Conservation (phyloP, 2,797 vertebrate genomes). For the Sebastes flavidus region DNA sequence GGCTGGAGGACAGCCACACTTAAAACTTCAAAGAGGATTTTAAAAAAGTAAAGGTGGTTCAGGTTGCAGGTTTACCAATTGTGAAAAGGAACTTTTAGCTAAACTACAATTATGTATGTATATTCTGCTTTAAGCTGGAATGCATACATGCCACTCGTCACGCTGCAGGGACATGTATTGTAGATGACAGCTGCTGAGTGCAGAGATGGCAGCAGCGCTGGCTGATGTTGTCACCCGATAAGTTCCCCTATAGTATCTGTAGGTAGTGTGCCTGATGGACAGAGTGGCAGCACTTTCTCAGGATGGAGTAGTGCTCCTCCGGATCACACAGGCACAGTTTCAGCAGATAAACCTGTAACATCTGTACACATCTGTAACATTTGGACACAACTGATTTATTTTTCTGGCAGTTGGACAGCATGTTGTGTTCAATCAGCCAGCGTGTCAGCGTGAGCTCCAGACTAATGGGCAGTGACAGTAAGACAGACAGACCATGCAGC, state of each 20-base stretch:
- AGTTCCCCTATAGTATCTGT: background rate
- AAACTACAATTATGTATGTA: background rate
- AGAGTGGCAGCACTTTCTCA: background rate
- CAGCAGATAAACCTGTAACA: constrained; percentile 58
- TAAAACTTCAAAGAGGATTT: too few species aligned
- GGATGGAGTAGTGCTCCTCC: background rate
- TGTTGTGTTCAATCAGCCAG: constrained; percentile 76
- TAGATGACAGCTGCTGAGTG: background rate
- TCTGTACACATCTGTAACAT: background rate
- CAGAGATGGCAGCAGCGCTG: background rate
- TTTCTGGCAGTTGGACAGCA: constrained; percentile 81
- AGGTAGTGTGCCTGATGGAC: background rate
- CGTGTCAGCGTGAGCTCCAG: constrained; percentile 81
- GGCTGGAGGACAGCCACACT: background rate
- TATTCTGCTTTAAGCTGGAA: background rate
- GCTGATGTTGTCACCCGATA: background rate
- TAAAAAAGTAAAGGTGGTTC: background rate
- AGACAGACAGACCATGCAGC: constrained; percentile 77
- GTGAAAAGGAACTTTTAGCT: background rate
- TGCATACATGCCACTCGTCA: background rate
- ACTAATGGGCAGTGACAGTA: constrained; percentile 79
- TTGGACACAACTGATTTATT: background rate
- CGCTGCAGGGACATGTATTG: background rate
- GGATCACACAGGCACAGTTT: background rate
- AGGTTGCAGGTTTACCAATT: background rate